Conservation (phyloP, 2,888 invertebrate genomes). For the Drosophila heteroneura region DNA sequence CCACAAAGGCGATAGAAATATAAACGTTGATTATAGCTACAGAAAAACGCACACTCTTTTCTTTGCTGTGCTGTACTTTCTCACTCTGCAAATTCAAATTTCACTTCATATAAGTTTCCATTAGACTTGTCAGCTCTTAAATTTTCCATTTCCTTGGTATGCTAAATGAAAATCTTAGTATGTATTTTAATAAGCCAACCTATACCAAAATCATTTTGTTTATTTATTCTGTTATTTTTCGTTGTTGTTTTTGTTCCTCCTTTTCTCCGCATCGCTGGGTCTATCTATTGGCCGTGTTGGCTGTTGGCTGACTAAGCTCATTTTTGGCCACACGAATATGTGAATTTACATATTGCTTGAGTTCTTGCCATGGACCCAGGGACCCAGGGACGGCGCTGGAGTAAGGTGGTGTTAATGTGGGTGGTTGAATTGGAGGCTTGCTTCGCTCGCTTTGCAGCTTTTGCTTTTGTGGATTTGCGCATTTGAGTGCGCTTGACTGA, state of each 20-base stretch:
- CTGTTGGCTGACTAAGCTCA: constrained; percentile 38
- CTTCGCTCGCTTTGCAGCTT: constrained; percentile 39
- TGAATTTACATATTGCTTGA: constrained; percentile 56
- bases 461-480: constrained; percentile 57
- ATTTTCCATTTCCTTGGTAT: constrained; percentile 6
- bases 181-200: constrained; percentile 22
- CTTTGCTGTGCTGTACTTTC: not conserved
- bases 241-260: not conserved
- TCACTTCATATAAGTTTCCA: not conserved
- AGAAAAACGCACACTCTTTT: not conserved
- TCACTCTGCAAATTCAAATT: not conserved
- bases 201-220: constrained; percentile 14
- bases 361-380: constrained; percentile 1
- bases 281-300: constrained; percentile 5
- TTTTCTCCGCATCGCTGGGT: constrained; percentile 6
- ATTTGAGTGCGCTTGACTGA: constrained; percentile 74
- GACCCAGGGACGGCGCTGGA: too few relatives aligned
- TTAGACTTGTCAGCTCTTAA: not conserved
- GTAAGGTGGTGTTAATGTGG: constrained; percentile 17
- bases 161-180: constrained; percentile 7
- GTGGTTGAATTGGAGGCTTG: constrained; percentile 30
- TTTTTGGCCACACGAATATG: constrained; percentile 43
- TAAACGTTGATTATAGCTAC: not conserved
- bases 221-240: not conserved
- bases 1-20: not conserved